Conservation (phyloP, 2,888 invertebrate genomes). For the Leptopterna dolabrata region DNA sequence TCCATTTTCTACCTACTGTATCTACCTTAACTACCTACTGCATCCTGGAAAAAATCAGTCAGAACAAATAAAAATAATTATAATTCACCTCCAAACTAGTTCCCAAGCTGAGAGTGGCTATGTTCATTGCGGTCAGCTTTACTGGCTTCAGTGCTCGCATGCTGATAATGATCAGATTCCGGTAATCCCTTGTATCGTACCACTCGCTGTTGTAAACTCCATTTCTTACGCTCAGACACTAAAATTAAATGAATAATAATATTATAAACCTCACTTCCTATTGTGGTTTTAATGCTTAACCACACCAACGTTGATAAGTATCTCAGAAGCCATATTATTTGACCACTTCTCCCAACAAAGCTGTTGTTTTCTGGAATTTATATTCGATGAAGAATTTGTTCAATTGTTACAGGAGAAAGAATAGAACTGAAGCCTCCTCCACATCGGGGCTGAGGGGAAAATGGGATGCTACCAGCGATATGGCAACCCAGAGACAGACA, state of each 20-base stretch:
- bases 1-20: too few species aligned
- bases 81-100: slow-evolving; percentile 27
- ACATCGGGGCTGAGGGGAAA: background rate
- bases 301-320: too few species aligned
- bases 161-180: slow-evolving; percentile 27
- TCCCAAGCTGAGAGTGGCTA: background rate
- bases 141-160: slow-evolving; percentile 29
- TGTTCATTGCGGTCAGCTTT: slow-evolving; percentile 17
- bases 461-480: background rate
- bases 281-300: background rate
- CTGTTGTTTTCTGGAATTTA: too few species aligned
- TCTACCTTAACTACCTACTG: too few species aligned
- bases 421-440: background rate
- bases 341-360: too few species aligned
- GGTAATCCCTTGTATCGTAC: background rate
- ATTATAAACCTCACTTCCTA: background rate
- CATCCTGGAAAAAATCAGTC: too few species aligned
- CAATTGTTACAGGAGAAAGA: background rate
- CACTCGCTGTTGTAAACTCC: slow-evolving; percentile 38
- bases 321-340: too few species aligned
- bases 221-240: slow-evolving; percentile 8
- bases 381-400: background rate
- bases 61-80: too few species aligned
- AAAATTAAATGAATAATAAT: background rate
- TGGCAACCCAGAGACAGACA: too few species aligned